Evolutionary conservation across 1,140 invertebrate species (phyloP).

Genomic region (Acyrthosiphon pisum): DNA sequence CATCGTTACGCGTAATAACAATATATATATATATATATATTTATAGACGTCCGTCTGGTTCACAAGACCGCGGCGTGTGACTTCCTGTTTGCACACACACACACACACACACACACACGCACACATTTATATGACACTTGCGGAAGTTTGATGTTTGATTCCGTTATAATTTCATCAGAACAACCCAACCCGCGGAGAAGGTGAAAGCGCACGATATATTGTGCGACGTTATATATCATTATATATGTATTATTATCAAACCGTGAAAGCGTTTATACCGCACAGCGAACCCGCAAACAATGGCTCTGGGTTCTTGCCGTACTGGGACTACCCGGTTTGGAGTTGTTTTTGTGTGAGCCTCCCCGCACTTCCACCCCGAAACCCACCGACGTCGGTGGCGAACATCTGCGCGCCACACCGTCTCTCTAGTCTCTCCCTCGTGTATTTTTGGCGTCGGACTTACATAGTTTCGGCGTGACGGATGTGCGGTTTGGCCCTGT

Average conservation of each 20-base stretch:
- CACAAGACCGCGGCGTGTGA: not conserved
- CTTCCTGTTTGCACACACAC: not conserved
- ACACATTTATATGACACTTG: not conserved
- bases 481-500: not conserved
- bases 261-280: not conserved
- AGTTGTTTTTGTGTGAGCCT: not conserved
- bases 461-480: slow-evolving; percentile 3
- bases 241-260: not conserved
- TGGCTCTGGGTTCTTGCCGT: not conserved
- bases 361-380: no score
- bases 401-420: not conserved
- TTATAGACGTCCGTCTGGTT: no score
- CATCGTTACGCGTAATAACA: not conserved
- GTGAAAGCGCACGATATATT: slow-evolving; percentile 18
- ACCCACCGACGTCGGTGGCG: not conserved
- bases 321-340: not conserved
- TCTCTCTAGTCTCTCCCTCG: not conserved
- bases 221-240: not conserved
- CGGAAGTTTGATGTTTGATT: slow-evolving; percentile 15
- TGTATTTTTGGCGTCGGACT: not conserved
- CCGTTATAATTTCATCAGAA: not conserved
- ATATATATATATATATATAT: no score
- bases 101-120: not conserved
- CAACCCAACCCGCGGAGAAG: not conserved
- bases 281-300: not conserved